Percentiles rank a stretch among this genome's conserved stretches.
Conservation (phyloP, 2,113 vertebrate species). For the Verasper variegatus region DNA sequence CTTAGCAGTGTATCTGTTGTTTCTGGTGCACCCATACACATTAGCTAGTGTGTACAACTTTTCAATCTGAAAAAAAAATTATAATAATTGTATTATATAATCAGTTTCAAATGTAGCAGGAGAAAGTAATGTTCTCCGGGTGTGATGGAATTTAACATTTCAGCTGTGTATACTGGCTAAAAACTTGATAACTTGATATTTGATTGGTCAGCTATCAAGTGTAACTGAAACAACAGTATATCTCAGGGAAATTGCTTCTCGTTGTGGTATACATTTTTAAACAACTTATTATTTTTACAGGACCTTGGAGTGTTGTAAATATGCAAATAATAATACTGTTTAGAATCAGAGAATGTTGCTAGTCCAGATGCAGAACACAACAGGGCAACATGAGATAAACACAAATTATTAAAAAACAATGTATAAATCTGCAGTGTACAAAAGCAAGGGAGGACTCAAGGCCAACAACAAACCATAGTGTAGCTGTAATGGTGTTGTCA, state of each 20-base stretch:
- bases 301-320: background rate
- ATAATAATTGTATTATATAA: background rate
- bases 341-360: background rate
- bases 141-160: background rate
- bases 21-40: background rate
- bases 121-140: background rate
- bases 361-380: too few species aligned
- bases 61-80: background rate
- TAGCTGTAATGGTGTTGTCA: too few species aligned
- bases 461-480: too few species aligned
- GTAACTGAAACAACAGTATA: too few species aligned
- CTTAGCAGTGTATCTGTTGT: too few species aligned
- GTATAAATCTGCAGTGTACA: too few species aligned
- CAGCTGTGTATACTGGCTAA: too few species aligned
- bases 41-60: background rate
- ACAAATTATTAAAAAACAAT: too few species aligned
- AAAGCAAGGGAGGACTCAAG: too few species aligned
- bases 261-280: background rate
- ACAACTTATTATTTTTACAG: background rate
- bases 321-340: background rate
- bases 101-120: background rate
- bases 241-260: too few species aligned
- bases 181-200: background rate
- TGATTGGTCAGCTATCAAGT: background rate
- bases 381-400: too few species aligned